Percentiles rank a stretch among this genome's conserved stretches.
Conservation (phyloP, 2,113 vertebrate species). For the Thunnus thynnus region DNA sequence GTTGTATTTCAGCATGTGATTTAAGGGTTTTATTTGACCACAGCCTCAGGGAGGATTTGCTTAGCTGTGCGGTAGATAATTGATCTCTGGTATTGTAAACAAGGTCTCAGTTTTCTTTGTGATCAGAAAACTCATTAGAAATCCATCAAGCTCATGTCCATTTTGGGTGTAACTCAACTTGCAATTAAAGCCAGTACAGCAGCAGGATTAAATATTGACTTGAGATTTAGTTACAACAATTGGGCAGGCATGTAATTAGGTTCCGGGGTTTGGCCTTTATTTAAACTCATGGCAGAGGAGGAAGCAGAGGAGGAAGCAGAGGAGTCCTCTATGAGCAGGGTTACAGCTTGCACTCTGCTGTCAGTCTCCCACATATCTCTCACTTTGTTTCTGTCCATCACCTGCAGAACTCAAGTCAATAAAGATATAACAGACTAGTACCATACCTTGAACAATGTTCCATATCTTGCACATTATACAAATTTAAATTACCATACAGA, state of each 20-base stretch:
- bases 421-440: slow-evolving; percentile 10
- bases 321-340: neutral
- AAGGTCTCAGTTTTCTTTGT: slow-evolving; percentile 3
- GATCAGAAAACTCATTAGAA: slow-evolving; percentile 26
- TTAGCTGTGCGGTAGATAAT: slow-evolving; percentile 25
- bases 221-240: slow-evolving; percentile 4
- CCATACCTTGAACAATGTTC: slow-evolving; percentile 7
- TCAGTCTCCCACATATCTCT: neutral
- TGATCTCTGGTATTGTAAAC: neutral
- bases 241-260: slow-evolving; percentile 12
- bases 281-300: slow-evolving; percentile 21
- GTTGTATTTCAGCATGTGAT: neutral
- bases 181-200: neutral
- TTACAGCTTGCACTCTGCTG: slow-evolving; percentile 2
- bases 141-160: slow-evolving; percentile 1
- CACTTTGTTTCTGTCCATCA: slow-evolving; percentile 3
- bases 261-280: slow-evolving; percentile 9
- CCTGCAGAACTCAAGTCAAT: slow-evolving; percentile 1
- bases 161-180: slow-evolving; percentile 14
- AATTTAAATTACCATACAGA: slow-evolving; percentile 55
- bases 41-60: slow-evolving; percentile 2
- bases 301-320: slow-evolving; percentile 36
- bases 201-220: slow-evolving; percentile 25
- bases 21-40: neutral
- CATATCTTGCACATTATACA: slow-evolving; percentile 21